Evolutionary conservation across 2,113 vertebrate genomes (phyloP), one percentile per base, ranked within the genome.

Genomic region (Saccopteryx leptura): DNA sequence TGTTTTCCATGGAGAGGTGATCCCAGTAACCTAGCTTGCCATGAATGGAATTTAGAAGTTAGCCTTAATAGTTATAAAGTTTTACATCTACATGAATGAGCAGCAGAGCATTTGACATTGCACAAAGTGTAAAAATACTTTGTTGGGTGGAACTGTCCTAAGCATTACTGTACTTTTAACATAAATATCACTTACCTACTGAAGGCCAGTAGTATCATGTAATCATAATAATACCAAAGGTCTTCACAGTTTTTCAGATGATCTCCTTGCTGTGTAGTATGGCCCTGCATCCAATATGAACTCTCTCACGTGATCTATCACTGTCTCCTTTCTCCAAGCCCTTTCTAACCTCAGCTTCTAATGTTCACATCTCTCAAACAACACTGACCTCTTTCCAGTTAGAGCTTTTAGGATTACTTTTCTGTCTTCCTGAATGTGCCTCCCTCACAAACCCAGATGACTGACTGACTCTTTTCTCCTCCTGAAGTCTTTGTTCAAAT

Each of bases 31-130:
- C 52, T 83, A 31, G n/a, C 82, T 80, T 96, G 52, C 15, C 9
- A 52, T 71, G 66, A 66, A 48, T 91, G 33, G 60, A 88, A 83
- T 93, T 93, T 94, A 93, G 46, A 93, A 85, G 11, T 94, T 88
- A 63, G 5, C 31, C 63, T 85, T 78, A 93, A 72, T 83, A 54
- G n/a, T 39, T 54, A 68, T 18, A 50, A 80, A 69, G 48, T 60
- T 83, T 87, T 91, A 39, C 11, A 58, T 93, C 50, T 84, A 17
- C 4, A 54, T 50, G 52, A 89, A 88, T 91, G 19, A 79, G 18
- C 52, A 50, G 18, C 10, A 76, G 31, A 33, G 1, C 28, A 56
- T 90, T 94, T 95, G 79, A 71, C 87, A 96, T 72, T 54, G 92
- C 31, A 71, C 9, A 24, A 24, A 91, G 61, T 74, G 9, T 74